Evolutionary conservation across 1,140 invertebrate genomes (phyloP), one percentile per base, ranked within the genome.

Genomic region (Hypsibius dujardini): DNA sequence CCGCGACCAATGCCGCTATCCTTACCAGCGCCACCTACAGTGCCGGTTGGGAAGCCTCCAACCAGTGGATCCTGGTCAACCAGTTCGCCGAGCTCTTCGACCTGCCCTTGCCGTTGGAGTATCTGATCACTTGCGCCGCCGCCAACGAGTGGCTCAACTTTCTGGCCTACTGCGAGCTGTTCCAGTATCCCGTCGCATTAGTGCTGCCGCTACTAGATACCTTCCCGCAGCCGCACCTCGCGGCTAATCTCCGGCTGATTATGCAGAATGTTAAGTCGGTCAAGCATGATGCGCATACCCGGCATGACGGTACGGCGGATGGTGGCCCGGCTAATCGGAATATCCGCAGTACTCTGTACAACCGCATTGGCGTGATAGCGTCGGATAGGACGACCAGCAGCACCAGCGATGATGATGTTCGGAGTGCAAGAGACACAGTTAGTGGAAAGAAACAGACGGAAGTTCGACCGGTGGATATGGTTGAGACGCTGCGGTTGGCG

Each of bases 351-450:
- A 45, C 12, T 12, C 42, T 67, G 62, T 67, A 67, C 42, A 3
- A 12, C 12, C 12, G 62, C 12, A 67, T 67, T 45, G 62, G 62
- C 3, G 42, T 67, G 62, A 42, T 42, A 42, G 12, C 62, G 12
- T 15, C 12, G 12, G 62, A 67, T 67, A 67, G 42, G 42, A 67
- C 62, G 62, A 67, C 62, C 62, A 67, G 62, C 62, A 45, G 62
- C 12, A 42, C 62, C 45, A 67, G 62, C 62, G 42, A 12, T 7
- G 42, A 45, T 67, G 62, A 67, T 15, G 12, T 28, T 28, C 28
- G 28, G 28, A 28, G 28, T 28, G 28, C 28, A 28, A 28, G 28
- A 28, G 28, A 28, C 28, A 28, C 28, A 28, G 28, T 28, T 28
- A 28, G 28, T 28, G 28, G 28, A 28, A 28, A 28, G 28, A 28